Evolutionary conservation across 2,797 vertebrate species (phyloP).

Genomic region (Falco rusticolus): DNA sequence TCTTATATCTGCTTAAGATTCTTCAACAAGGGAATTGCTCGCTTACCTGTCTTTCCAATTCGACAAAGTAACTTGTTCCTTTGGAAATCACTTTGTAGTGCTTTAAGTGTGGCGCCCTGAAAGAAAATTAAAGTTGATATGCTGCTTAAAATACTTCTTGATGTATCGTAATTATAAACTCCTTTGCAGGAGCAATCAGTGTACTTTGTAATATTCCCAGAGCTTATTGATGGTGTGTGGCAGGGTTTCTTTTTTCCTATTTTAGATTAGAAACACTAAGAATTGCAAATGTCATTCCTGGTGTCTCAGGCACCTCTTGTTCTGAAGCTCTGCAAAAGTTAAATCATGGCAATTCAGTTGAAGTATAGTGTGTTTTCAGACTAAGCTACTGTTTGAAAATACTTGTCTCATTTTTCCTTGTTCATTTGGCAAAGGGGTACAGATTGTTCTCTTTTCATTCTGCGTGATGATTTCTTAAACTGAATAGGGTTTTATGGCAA

Average conservation of each 20-base stretch:
- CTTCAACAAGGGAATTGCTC: not conserved
- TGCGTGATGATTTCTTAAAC: not conserved
- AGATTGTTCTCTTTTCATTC: not conserved
- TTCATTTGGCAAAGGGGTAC: not conserved
- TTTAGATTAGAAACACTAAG: not conserved
- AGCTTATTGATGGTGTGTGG: not conserved
- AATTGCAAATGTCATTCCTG: not conserved
- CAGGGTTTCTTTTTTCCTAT: not conserved
- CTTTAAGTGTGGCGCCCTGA: constrained; percentile 64
- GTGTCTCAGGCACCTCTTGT: not conserved
- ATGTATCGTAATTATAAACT: not conserved
- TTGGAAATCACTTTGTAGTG: constrained; percentile 70
- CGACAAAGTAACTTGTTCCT: constrained; percentile 64
- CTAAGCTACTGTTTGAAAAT: not conserved
- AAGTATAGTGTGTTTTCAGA: not conserved
- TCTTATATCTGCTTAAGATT: not conserved
- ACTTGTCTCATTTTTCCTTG: not conserved
- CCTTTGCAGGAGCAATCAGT: not conserved
- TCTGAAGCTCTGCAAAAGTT: not conserved
- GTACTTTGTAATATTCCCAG: not conserved
- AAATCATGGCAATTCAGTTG: not conserved
- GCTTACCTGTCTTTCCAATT: constrained; percentile 74
- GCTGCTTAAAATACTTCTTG: not conserved
- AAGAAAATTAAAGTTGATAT: not conserved
- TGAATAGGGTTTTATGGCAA: not conserved